Evolutionary conservation across 2,888 invertebrate genomes (phyloP).

Genomic region (Gymnoscelis rufifasciata): DNA sequence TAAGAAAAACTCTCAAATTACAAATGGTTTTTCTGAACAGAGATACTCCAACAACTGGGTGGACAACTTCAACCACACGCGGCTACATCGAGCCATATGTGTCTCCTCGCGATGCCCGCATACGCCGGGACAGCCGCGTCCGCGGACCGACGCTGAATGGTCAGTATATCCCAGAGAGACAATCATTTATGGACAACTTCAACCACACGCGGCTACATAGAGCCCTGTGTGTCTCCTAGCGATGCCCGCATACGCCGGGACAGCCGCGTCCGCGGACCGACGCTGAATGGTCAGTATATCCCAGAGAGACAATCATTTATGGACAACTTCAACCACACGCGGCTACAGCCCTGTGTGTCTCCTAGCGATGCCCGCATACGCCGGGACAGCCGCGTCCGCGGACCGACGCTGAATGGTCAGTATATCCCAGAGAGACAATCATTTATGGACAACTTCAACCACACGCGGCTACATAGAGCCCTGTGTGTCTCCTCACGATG

Average conservation of each 20-base stretch:
- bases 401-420: slow-evolving; percentile 22
- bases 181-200: slow-evolving; percentile 68
- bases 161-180: slow-evolving; percentile 44
- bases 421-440: slow-evolving; percentile 63
- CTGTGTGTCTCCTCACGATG: slow-evolving; percentile 50
- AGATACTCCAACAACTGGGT: slow-evolving; percentile 63
- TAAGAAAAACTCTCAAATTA: too few relatives aligned
- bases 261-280: slow-evolving; percentile 14
- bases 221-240: slow-evolving; percentile 55
- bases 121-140: slow-evolving; percentile 16
- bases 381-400: slow-evolving; percentile 16
- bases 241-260: slow-evolving; percentile 23
- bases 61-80: slow-evolving; percentile 69
- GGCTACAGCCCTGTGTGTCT: slow-evolving; percentile 64
- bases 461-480: slow-evolving; percentile 66
- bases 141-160: slow-evolving; percentile 19
- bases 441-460: slow-evolving; percentile 69
- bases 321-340: slow-evolving; percentile 69
- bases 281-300: slow-evolving; percentile 23
- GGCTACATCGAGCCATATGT: slow-evolving; percentile 64
- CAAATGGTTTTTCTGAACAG: slow-evolving; percentile 32
- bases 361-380: slow-evolving; percentile 31
- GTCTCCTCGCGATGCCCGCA: slow-evolving; percentile 40
- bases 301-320: slow-evolving; percentile 66
- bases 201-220: slow-evolving; percentile 71